Conservation (phyloP, 2,113 vertebrate species). For the Corapipo altera region DNA sequence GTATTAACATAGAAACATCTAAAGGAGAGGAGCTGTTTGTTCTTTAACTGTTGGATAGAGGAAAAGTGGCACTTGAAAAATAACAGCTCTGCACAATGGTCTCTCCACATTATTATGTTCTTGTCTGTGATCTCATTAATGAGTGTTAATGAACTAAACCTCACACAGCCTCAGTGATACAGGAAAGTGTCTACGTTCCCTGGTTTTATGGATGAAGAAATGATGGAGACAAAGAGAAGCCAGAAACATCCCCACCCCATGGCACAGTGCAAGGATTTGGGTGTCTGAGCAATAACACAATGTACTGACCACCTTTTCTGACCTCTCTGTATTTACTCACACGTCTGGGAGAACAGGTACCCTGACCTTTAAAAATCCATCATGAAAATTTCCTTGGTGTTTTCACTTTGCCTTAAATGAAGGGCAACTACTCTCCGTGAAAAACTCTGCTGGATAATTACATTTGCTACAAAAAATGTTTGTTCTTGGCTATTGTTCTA, state of each 20-base stretch:
- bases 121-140: not conserved
- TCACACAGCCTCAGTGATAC: not conserved
- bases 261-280: not conserved
- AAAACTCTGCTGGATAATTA: not conserved
- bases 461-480: not conserved
- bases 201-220: not conserved
- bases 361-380: not conserved
- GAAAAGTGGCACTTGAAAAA: not conserved
- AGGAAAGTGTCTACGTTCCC: accelerated
- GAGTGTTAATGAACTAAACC: not conserved
- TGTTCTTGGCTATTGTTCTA: constrained; percentile 14
- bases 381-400: not conserved
- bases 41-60: not conserved
- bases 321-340: not conserved
- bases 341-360: not conserved
- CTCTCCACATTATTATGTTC: too few relatives aligned
- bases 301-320: not conserved
- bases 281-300: not conserved
- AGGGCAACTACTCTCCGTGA: not conserved
- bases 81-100: not conserved
- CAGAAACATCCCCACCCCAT: not conserved
- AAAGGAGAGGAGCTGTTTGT: not conserved
- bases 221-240: not conserved
- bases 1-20: not conserved
- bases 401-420: not conserved